Conservation (phyloP, 2,113 vertebrate species). For the Canis aureus region DNA sequence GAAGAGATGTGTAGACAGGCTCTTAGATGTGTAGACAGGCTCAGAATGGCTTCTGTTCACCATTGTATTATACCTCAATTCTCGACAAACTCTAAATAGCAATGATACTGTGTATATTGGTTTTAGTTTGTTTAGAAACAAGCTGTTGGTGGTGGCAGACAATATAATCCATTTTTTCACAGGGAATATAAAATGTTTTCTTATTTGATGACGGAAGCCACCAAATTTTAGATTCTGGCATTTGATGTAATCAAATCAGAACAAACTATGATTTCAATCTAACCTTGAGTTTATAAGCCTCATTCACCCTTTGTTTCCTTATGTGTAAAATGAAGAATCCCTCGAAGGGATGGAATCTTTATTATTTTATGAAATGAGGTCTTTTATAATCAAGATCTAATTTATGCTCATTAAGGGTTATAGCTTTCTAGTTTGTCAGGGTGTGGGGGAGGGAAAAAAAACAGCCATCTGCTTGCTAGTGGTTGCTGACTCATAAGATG, state of each 20-base stretch:
- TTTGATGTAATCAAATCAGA: constrained; percentile 56
- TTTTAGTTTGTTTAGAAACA: not conserved
- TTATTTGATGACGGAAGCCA: constrained; percentile 10
- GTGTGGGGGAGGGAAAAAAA: not conserved
- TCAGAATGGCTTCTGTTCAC: not conserved
- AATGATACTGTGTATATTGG: not conserved
- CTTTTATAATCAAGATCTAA: constrained; percentile 61
- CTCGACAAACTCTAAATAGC: not conserved
- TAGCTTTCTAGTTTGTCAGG: not conserved
- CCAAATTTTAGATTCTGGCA: constrained; percentile 11
- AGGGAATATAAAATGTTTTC: constrained; percentile 15
- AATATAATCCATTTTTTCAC: not conserved
- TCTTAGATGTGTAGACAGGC: not conserved
- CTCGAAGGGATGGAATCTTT: not conserved
- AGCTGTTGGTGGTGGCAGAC: not conserved
- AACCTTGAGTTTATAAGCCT: constrained; percentile 24
- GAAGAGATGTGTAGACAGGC: not conserved
- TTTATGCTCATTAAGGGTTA: not conserved
- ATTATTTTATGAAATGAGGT: constrained; percentile 65
- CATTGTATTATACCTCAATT: not conserved
- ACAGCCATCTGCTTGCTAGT: not conserved
- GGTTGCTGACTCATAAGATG: not conserved
- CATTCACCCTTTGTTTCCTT: not conserved
- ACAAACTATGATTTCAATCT: not conserved
- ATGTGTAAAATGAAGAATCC: not conserved